phyloP scores from a whole-genome alignment of 2,888 invertebrate genomes.

The Hydrotaea diabolus region DNA sequence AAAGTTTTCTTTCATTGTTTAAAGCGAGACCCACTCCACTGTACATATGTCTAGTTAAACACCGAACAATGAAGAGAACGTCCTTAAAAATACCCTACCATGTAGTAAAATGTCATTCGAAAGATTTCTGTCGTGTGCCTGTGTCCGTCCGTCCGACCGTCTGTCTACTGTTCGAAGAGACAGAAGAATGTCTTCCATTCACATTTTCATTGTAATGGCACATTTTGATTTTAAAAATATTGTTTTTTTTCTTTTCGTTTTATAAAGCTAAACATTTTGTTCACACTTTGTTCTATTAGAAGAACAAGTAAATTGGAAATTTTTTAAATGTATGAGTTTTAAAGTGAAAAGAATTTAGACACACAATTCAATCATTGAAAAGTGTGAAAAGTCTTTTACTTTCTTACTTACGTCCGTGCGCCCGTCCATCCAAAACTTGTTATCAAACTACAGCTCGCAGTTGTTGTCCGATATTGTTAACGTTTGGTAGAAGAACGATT shows the following conservation, averaged over 20 bases:
- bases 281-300: slow-evolving; percentile 1
- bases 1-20: too few species aligned
- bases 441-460: too few species aligned
- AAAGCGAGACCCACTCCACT: too few species aligned
- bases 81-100: slow-evolving; percentile 35
- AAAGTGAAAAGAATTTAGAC: background rate
- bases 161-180: background rate
- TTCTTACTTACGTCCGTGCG: too few species aligned
- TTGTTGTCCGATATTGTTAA: too few species aligned
- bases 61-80: slow-evolving; percentile 24
- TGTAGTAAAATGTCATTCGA: slow-evolving; percentile 52
- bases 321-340: background rate
- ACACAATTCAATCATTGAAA: too few species aligned
- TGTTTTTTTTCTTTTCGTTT: background rate
- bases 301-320: background rate
- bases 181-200: slow-evolving; percentile 21
- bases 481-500: too few species aligned
- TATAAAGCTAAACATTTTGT: background rate
- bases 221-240: slow-evolving; percentile 52
- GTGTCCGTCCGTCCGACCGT: too few species aligned
- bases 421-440: too few species aligned
- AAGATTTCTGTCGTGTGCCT: slow-evolving; percentile 39
- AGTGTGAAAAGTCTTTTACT: too few species aligned
- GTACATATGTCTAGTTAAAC: background rate
- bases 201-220: slow-evolving; percentile 34